A percentile compares a stretch with the other conserved stretches of the same genome.
Conservation (phyloP, 2,888 invertebrate species). For the Carcina quercana region DNA sequence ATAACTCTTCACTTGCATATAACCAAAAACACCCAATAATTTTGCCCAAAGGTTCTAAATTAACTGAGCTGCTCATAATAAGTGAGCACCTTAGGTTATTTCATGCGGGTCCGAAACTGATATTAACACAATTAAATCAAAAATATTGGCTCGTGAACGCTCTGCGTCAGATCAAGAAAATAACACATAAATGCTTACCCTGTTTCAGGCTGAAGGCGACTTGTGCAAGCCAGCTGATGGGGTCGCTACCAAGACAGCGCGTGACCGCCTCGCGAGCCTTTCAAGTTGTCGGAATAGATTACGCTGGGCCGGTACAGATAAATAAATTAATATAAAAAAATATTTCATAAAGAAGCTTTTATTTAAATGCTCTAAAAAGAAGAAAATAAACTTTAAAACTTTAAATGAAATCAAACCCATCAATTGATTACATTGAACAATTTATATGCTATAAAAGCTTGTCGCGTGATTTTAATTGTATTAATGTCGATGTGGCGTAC, state of each 20-base stretch:
- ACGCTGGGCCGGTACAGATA: neutral
- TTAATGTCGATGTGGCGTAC: too few species aligned
- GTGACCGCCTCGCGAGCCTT: neutral
- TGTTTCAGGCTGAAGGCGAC: conserved; percentile 7
- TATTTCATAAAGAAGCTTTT: too few species aligned
- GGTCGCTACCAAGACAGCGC: neutral
- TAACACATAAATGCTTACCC: conserved; percentile 4
- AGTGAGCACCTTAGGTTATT: conserved; percentile 11
- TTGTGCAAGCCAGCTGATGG: conserved; percentile 12
- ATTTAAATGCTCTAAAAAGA: too few species aligned
- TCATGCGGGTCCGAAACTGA: conserved; percentile 11
- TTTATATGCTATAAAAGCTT: too few species aligned
- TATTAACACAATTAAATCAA: conserved; percentile 7
- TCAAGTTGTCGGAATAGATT: neutral
- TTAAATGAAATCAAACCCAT: too few species aligned
- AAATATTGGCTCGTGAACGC: conserved; percentile 7
- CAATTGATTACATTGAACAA: too few species aligned
- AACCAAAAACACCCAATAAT: conserved; percentile 14
- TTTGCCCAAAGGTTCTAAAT: conserved; percentile 9
- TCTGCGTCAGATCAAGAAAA: conserved; percentile 3
- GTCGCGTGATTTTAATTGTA: too few species aligned
- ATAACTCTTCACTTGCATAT: conserved; percentile 10
- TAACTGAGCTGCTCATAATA: conserved; percentile 14
- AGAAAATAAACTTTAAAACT: too few species aligned
- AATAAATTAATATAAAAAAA: too few species aligned